Conservation (phyloP, 2,113 vertebrate species). For the Dunckerocampus dactyliophorus region DNA sequence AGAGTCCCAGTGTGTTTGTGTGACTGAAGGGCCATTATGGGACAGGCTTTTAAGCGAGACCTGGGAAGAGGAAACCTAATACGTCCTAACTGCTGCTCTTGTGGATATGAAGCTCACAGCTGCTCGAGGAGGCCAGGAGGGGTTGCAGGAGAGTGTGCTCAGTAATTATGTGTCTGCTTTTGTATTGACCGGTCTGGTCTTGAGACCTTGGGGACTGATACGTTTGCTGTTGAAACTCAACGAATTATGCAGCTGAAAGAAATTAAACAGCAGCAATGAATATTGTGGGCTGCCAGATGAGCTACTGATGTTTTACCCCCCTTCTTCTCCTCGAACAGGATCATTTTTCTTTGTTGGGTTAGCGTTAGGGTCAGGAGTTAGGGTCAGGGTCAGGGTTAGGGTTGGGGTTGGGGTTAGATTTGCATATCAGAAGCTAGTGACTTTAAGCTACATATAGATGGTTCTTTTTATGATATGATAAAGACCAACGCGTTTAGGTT, state of each 20-base stretch:
- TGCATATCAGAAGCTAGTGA: constrained; percentile 20
- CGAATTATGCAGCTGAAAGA: constrained; percentile 77
- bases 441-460: constrained; percentile 24
- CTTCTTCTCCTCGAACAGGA: not conserved
- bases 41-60: constrained; percentile 73
- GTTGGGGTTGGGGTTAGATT: too few species aligned
- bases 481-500: not conserved
- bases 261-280: constrained; percentile 77
- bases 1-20: constrained; percentile 63
- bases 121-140: constrained; percentile 49
- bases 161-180: constrained; percentile 79
- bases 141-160: constrained; percentile 47
- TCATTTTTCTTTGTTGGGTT: constrained; percentile 8
- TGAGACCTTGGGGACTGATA: constrained; percentile 73
- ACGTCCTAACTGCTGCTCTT: constrained; percentile 67
- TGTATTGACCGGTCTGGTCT: constrained; percentile 73
- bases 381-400: too few species aligned
- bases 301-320: constrained; percentile 25
- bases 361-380: too few species aligned
- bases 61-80: constrained; percentile 75
- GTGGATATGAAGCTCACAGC: constrained; percentile 70
- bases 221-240: constrained; percentile 77
- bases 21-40: constrained; percentile 75
- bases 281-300: constrained; percentile 59
- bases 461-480: too few species aligned